These are phyloP conservation scores for Zaprionus davidi DNA, from an alignment of 1,140 invertebrate genomes.

Conservation along the genomic window DNA sequence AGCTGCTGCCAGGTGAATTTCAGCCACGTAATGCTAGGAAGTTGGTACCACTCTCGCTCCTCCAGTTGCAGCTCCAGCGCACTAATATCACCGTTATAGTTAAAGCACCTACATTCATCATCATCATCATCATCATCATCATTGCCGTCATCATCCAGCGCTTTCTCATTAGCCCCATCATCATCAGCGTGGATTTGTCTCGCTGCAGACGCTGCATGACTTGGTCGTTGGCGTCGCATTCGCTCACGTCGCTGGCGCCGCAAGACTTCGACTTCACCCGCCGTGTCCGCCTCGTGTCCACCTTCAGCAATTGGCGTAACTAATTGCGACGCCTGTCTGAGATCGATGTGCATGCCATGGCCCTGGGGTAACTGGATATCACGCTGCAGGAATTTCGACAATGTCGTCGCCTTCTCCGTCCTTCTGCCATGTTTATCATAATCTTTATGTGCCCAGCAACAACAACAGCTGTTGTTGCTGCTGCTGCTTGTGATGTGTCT, in stretches of 20 bases:
- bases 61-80: slow-evolving; percentile 43
- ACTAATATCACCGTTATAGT: slow-evolving; percentile 83
- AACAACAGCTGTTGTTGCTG: slow-evolving; percentile 48
- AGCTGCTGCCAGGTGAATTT: slow-evolving; percentile 75
- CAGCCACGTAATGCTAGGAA: slow-evolving; percentile 79
- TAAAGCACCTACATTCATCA: slow-evolving; percentile 84
- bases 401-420: slow-evolving; percentile 43
- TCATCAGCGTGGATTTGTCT: slow-evolving; percentile 42
- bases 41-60: slow-evolving; percentile 42
- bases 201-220: slow-evolving; percentile 62
- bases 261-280: slow-evolving; percentile 41
- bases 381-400: slow-evolving; percentile 66
- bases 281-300: background rate
- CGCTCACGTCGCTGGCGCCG: slow-evolving; percentile 74
- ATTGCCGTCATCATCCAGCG: slow-evolving; percentile 26
- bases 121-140: slow-evolving; percentile 53
- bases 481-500: background rate
- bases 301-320: slow-evolving; percentile 74
- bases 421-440: slow-evolving; percentile 79
- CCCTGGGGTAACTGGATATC: slow-evolving; percentile 62
- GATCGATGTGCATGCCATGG: slow-evolving; percentile 65
- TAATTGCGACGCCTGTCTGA: slow-evolving; percentile 77
- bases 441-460: slow-evolving; percentile 71
- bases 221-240: slow-evolving; percentile 73
- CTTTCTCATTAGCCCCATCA: slow-evolving; percentile 45